Percentiles rank a stretch among this genome's conserved stretches.
Evolutionary conservation across 23 tunicate genomes (phyloP).

Genomic region (Phallusia fumigata): DNA sequence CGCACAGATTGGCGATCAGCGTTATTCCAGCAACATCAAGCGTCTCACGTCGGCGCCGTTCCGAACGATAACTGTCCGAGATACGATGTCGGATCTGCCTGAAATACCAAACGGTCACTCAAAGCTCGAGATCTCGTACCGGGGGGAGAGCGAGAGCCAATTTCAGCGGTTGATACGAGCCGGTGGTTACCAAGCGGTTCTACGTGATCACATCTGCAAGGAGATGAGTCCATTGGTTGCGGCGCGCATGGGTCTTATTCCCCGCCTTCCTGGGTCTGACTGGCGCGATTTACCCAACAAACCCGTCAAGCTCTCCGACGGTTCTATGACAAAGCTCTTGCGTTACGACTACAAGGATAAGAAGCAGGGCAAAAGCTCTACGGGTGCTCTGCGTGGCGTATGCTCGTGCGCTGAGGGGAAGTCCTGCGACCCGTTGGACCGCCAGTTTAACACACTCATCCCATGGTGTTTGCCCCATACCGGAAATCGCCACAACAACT

Average conservation of each 20-base stretch:
- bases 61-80: constrained; percentile 85
- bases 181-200: constrained; percentile 43
- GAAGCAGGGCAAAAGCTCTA: constrained; percentile 70
- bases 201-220: constrained; percentile 78
- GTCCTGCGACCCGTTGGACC: constrained; percentile 76
- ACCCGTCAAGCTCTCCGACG: constrained; percentile 68
- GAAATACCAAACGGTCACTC: constrained; percentile 73
- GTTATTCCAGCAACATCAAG: constrained; percentile 58
- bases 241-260: constrained; percentile 69
- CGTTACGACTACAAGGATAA: constrained; percentile 74
- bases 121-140: constrained; percentile 58
- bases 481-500: constrained; percentile 83
- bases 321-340: constrained; percentile 51
- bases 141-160: constrained; percentile 55
- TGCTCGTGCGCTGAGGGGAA: constrained; percentile 65
- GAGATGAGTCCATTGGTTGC: constrained; percentile 78
- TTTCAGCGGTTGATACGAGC: constrained; percentile 79
- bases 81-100: constrained; percentile 91
- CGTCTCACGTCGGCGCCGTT: constrained; percentile 60
- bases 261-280: constrained; percentile 76
- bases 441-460: constrained; percentile 78
- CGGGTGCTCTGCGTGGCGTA: constrained; percentile 81
- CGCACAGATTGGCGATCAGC: constrained; percentile 67
- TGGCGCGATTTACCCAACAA: constrained; percentile 92
- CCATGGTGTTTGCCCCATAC: constrained; percentile 94